Evolutionary conservation across 1,140 invertebrate genomes (phyloP).

Genomic region (Dendrolimus kikuchii): DNA sequence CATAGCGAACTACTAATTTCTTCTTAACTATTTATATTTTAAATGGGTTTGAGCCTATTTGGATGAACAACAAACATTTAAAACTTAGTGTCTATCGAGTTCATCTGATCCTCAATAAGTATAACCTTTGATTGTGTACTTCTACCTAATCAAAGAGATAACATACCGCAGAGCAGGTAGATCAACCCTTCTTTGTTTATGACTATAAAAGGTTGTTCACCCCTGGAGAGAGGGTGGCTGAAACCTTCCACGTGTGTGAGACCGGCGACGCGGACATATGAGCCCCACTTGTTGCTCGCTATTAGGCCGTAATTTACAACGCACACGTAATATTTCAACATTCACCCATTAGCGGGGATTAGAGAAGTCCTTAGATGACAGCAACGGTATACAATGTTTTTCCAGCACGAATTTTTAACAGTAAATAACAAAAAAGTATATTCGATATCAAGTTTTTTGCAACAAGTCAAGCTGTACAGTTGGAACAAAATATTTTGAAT

Average conservation of each 20-base stretch:
- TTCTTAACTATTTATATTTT: no score
- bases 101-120: no score
- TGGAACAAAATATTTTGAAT: no score
- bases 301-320: conserved; percentile 27
- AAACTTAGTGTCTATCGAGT: no score
- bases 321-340: conserved; percentile 43
- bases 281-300: conserved; percentile 23
- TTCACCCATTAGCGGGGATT: conserved; percentile 59
- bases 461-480: no score
- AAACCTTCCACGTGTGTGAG: conserved; percentile 28
- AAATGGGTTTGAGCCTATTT: no score
- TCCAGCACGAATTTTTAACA: neutral
- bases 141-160: neutral
- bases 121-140: no score
- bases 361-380: conserved; percentile 51
- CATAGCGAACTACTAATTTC: no score
- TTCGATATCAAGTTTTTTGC: no score
- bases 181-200: conserved; percentile 11
- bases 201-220: conserved; percentile 38
- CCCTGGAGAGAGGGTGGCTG: conserved; percentile 25
- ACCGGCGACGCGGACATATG: conserved; percentile 19
- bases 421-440: neutral
- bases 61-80: no score
- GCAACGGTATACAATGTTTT: neutral
- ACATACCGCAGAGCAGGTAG: conserved; percentile 13